Evolutionary conservation across 2,113 vertebrate genomes (phyloP).

Genomic region (Dasyurus viverrinus): DNA sequence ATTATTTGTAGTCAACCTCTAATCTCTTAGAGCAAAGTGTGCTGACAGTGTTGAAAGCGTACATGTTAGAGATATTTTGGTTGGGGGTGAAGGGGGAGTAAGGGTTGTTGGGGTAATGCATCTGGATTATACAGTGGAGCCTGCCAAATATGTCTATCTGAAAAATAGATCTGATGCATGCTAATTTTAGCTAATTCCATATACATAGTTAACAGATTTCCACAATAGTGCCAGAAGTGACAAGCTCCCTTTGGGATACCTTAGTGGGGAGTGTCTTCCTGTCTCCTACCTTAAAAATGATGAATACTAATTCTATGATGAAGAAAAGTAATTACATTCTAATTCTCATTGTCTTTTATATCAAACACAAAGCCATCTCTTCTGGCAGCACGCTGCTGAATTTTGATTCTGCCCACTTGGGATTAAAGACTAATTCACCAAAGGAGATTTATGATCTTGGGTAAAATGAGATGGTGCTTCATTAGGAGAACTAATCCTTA

Average conservation of each 20-base stretch:
- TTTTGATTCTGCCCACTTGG: conserved; percentile 28
- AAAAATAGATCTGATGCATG: conserved; percentile 65
- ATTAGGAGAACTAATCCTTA: background rate
- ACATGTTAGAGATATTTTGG: conserved; percentile 63
- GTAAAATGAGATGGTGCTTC: conserved; percentile 29
- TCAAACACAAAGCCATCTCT: background rate
- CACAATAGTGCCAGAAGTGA: background rate
- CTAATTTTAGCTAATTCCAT: conserved; percentile 71
- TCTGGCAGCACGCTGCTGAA: background rate
- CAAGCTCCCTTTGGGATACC: conserved; percentile 20
- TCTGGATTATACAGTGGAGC: conserved; percentile 63
- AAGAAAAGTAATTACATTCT: conserved; percentile 35
- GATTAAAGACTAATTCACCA: conserved; percentile 19
- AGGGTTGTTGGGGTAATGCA: background rate
- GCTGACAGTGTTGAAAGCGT: conserved; percentile 69
- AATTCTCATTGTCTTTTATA: conserved; percentile 57
- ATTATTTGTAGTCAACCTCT: conserved; percentile 84
- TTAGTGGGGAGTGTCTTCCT: conserved; percentile 21
- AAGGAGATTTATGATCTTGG: conserved; percentile 38
- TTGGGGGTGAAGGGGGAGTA: conserved; percentile 18
- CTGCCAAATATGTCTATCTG: conserved; percentile 62
- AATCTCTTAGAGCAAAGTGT: conserved; percentile 79
- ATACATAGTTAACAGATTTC: conserved; percentile 11
- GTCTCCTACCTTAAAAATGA: conserved; percentile 43
- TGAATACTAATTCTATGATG: conserved; percentile 43